These are phyloP conservation scores for Orestias chungarensis DNA, from an alignment of 2,797 vertebrate genomes.

Conservation along the genomic window DNA sequence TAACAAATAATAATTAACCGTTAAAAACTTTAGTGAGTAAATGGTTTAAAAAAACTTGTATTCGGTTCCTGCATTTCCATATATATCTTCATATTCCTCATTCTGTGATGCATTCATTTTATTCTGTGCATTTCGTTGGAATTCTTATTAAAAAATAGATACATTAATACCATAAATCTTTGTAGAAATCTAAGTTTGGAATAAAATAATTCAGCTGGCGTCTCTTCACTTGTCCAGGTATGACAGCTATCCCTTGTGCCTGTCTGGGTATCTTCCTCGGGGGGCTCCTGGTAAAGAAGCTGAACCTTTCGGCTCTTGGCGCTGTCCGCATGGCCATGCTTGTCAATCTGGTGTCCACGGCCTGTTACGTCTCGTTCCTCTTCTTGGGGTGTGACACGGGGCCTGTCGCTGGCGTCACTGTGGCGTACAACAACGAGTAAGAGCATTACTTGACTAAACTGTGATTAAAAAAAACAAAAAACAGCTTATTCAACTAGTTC, in stretches of 20 bases:
- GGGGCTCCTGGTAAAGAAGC: slow-evolving; percentile 95
- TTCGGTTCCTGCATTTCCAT: neutral
- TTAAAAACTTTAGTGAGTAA: neutral
- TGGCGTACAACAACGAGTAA: slow-evolving; percentile 95
- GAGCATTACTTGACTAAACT: slow-evolving; percentile 47
- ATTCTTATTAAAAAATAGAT: neutral
- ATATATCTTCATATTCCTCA: neutral
- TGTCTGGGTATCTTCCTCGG: slow-evolving; percentile 98
- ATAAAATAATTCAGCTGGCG: neutral
- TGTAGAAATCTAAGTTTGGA: neutral
- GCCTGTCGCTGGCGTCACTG: slow-evolving; percentile 95
- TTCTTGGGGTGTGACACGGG: slow-evolving; percentile 97
- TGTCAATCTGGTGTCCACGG: slow-evolving; percentile 96
- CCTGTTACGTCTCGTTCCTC: slow-evolving; percentile 97
- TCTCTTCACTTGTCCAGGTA: slow-evolving; percentile 80
- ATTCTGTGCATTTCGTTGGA: neutral
- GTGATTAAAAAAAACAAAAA: neutral
- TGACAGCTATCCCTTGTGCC: slow-evolving; percentile 98
- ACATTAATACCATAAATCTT: neutral
- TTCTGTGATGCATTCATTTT: neutral
- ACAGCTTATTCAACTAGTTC: neutral
- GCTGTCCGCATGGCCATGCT: slow-evolving; percentile 98
- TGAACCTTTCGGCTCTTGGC: slow-evolving; percentile 94
- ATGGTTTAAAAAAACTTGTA: neutral
- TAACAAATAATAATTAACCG: neutral